A percentile compares a stretch with the other conserved stretches of the same genome.
phyloP scores from a whole-genome alignment of 2,888 invertebrate species.

The Agrotis exclamationis region DNA sequence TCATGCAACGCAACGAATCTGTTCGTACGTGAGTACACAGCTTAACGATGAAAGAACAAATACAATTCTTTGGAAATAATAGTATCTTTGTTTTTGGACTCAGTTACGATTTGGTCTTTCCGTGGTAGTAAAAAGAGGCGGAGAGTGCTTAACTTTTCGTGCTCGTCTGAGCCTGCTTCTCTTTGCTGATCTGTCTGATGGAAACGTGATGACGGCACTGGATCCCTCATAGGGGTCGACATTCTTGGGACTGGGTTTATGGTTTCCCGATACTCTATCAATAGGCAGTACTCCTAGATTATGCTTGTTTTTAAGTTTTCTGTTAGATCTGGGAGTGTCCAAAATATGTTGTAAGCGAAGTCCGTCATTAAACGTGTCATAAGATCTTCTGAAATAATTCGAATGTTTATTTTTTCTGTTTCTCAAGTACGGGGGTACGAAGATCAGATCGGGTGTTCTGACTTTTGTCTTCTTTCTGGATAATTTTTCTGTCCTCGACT shows the following conservation, averaged over 20 bases:
- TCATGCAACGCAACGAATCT: too few relatives aligned
- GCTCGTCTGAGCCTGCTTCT: background rate
- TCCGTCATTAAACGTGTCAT: background rate
- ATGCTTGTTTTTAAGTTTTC: background rate
- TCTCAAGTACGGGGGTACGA: conserved; percentile 19
- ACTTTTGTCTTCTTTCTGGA: background rate
- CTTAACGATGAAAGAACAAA: background rate
- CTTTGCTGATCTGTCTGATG: conserved; percentile 1
- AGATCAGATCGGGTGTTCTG: conserved; percentile 8
- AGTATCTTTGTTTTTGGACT: conserved; percentile 12
- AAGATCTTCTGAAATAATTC: background rate
- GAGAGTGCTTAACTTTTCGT: background rate
- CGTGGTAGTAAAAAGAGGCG: background rate
- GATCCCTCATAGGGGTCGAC: background rate
- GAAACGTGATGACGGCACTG: conserved; percentile 3
- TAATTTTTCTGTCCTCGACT: conserved; percentile 6
- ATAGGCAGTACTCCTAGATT: background rate
- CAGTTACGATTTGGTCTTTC: background rate
- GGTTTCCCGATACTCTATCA: background rate
- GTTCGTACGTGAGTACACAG: too few relatives aligned
- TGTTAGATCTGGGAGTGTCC: background rate
- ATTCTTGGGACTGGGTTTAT: background rate
- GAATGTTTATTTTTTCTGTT: conserved; percentile 17
- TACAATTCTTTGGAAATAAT: conserved; percentile 18
- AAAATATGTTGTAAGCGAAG: background rate